Evolutionary conservation across 2,797 vertebrate genomes (phyloP).

Genomic region (Nannoperca australis): DNA sequence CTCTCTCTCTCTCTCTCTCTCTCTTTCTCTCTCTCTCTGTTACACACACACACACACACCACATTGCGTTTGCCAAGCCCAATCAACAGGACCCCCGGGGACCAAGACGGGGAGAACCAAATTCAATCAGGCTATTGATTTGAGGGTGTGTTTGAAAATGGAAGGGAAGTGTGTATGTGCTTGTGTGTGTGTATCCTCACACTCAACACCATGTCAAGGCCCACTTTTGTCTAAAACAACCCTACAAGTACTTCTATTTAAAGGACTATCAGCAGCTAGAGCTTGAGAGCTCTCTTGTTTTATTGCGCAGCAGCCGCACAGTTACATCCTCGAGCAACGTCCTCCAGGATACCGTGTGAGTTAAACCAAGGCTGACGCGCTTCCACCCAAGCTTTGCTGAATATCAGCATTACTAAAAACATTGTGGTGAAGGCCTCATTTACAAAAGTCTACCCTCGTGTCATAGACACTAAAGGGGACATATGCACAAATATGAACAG

Average conservation of each 20-base stretch:
- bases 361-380: constrained; percentile 52
- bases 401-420: constrained; percentile 53
- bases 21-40: not conserved
- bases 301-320: constrained; percentile 11
- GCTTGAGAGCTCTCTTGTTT: constrained; percentile 43
- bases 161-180: constrained; percentile 13
- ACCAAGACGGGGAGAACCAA: constrained; percentile 41
- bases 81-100: constrained; percentile 51
- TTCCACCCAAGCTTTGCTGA: constrained; percentile 42
- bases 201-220: constrained; percentile 44
- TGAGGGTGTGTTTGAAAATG: constrained; percentile 43
- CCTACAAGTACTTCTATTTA: constrained; percentile 62
- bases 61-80: constrained; percentile 39
- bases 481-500: constrained; percentile 47
- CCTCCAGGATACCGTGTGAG: constrained; percentile 52
- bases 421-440: constrained; percentile 36
- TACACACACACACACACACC: constrained; percentile 6
- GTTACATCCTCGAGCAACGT: constrained; percentile 43
- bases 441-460: constrained; percentile 38
- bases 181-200: constrained; percentile 40
- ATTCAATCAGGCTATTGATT: constrained; percentile 70
- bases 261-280: constrained; percentile 44
- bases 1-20: not conserved
- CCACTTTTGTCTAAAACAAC: constrained; percentile 53
- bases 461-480: constrained; percentile 43